phyloP scores from a whole-genome alignment of 2,797 vertebrate species.

The Paedocypris micromegethes region DNA sequence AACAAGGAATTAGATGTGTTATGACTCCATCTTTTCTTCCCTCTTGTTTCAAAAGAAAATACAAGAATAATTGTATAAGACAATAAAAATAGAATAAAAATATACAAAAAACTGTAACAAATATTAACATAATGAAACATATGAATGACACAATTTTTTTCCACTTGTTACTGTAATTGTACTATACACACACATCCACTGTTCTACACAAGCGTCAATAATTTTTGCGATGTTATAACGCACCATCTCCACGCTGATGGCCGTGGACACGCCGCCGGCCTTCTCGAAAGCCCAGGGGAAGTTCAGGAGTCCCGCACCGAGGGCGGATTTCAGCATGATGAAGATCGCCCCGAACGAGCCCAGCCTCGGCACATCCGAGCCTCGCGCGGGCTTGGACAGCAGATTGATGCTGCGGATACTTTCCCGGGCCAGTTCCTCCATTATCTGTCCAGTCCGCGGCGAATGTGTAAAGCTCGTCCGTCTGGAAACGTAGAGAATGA shows the following conservation, averaged over 20 bases:
- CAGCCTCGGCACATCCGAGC: slow-evolving; percentile 57
- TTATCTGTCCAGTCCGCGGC: slow-evolving; percentile 40
- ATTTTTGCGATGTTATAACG: slow-evolving; percentile 34
- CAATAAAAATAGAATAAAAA: not conserved
- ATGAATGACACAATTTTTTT: not conserved
- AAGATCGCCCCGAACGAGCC: slow-evolving; percentile 82
- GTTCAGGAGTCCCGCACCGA: slow-evolving; percentile 90
- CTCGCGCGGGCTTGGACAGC: slow-evolving; percentile 62
- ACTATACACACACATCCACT: too few species aligned
- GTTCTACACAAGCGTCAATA: not conserved
- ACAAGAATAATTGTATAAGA: not conserved
- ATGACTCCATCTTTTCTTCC: too few species aligned
- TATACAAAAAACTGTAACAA: too few species aligned
- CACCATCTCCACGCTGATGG: slow-evolving; percentile 85
- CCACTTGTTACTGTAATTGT: not conserved
- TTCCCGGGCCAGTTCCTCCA: slow-evolving; percentile 76
- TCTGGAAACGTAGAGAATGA: too few species aligned
- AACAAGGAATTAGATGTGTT: too few species aligned
- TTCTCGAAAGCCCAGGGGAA: slow-evolving; percentile 92
- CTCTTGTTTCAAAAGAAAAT: not conserved
- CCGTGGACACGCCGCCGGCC: slow-evolving; percentile 77
- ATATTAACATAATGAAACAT: too few species aligned
- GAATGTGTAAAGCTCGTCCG: not conserved
- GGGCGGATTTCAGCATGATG: slow-evolving; percentile 89
- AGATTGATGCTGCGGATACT: slow-evolving; percentile 71